phyloP scores from a whole-genome alignment of 2,888 invertebrate species.

The Mesorhabditis sp. region DNA sequence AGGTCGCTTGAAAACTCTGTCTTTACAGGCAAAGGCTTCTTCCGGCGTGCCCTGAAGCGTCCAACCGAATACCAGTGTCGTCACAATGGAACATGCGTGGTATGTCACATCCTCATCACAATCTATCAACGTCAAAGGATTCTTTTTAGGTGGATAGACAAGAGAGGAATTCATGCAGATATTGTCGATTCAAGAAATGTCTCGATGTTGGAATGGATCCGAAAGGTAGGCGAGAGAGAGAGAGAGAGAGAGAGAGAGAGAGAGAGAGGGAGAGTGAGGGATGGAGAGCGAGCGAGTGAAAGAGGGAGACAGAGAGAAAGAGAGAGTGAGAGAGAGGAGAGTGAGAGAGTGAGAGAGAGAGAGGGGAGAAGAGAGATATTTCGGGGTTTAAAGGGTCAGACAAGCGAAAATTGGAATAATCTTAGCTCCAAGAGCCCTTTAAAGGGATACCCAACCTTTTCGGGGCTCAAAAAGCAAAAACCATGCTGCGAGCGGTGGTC shows the following conservation, averaged over 20 bases:
- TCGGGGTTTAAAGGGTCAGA: no score
- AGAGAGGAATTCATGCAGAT: constrained; percentile 45
- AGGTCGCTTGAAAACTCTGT: background rate
- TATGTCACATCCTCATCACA: background rate
- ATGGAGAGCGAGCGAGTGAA: no score
- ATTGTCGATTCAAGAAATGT: constrained; percentile 55
- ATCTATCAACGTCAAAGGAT: no score
- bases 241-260: constrained; percentile 8
- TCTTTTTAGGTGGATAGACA: constrained; percentile 26
- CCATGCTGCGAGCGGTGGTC: no score
- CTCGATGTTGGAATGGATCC: constrained; percentile 57
- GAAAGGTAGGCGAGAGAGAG: constrained; percentile 29
- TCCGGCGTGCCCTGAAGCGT: constrained; percentile 50
- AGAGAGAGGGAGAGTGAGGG: no score
- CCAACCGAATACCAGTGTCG: constrained; percentile 54
- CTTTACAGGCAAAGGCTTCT: constrained; percentile 40
- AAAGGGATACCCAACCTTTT: no score
- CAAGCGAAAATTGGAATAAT: no score
- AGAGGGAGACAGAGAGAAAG: constrained; percentile 8
- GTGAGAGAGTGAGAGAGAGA: no score
- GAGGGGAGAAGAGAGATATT: no score
- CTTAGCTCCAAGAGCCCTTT: no score
- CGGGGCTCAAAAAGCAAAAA: no score
- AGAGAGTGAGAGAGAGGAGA: no score
- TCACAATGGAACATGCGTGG: constrained; percentile 53